Evolutionary conservation across 2,113 vertebrate species (phyloP), one percentile per base, ranked within the genome.

Genomic region (Mirounga angustirostris): DNA sequence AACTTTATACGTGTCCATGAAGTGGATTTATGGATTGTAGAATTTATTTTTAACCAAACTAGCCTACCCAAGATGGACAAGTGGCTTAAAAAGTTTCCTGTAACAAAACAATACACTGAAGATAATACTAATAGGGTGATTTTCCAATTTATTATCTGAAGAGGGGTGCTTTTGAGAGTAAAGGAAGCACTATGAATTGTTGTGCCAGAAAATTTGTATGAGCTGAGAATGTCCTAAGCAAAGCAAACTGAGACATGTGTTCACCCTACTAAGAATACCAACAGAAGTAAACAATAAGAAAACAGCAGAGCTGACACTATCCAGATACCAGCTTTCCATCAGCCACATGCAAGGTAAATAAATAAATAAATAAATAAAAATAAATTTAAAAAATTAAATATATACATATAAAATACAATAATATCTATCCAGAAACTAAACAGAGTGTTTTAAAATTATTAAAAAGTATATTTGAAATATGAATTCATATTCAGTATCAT

Each of bases 111-210:
- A 54, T 73, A 18, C 43, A 82, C 28, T 84, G 54, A 88, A 88
- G 56, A 73, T 83, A 94, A 94, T 58, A 30, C 24, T 69, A 83
- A 91, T 94, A 84, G 36, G n/a, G 46, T 22, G 40, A 61, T 80
- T 63, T 79, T 95, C 24, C 81, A 76, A 63, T 52, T 90, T 91
- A 83, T 67, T 59, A 88, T 71, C 19, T 28, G n/a, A 91, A 86
- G 14, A 82, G 3, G n/a, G 52, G 10, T 16, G 67, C 54, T 84
- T 81, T 36, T 58, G 46, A 79, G 88, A 79, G 30, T 56, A 50
- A 63, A 15, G 6, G 82, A 12, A 10, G 21, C 36, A 28, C 58
- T 46, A 52, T 81, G 71, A 61, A 65, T 96, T 50, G 58, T 78
- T 28, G 33, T 87, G 28, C 54, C 12, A 18, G 54, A 50, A 80